Evolutionary conservation across 2,797 vertebrate species (phyloP).

Genomic region (Cuculus canorus): DNA sequence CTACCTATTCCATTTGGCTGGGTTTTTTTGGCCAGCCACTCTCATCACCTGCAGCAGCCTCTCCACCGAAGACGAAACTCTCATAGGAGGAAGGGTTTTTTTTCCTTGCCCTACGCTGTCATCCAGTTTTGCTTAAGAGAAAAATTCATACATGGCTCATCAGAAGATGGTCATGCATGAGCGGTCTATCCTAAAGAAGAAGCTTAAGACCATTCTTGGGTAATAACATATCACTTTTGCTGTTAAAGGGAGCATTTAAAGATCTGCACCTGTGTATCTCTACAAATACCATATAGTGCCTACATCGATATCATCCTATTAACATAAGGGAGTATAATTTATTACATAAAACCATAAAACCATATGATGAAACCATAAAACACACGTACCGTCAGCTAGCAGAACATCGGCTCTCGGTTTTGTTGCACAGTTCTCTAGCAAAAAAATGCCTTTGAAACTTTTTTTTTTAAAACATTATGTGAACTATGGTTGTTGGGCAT

Average conservation of each 20-base stretch:
- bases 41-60: background rate
- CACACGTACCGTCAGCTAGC: fast-evolving
- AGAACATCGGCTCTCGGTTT: background rate
- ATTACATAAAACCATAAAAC: background rate
- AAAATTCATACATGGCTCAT: background rate
- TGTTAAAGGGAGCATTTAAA: background rate
- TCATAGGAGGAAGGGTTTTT: background rate
- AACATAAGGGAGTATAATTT: background rate
- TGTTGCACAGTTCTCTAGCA: background rate
- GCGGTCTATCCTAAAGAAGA: fast-evolving
- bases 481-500: background rate
- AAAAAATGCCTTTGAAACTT: background rate
- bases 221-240: background rate
- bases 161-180: background rate
- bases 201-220: background rate
- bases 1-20: background rate
- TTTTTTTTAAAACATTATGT: background rate
- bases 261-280: background rate
- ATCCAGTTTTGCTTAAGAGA: background rate
- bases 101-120: background rate
- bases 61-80: background rate
- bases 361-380: background rate
- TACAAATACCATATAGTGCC: fast-evolving
- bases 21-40: background rate
- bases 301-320: background rate